phyloP scores from a whole-genome alignment of 2,797 vertebrate species.

The Artibeus lituratus region DNA sequence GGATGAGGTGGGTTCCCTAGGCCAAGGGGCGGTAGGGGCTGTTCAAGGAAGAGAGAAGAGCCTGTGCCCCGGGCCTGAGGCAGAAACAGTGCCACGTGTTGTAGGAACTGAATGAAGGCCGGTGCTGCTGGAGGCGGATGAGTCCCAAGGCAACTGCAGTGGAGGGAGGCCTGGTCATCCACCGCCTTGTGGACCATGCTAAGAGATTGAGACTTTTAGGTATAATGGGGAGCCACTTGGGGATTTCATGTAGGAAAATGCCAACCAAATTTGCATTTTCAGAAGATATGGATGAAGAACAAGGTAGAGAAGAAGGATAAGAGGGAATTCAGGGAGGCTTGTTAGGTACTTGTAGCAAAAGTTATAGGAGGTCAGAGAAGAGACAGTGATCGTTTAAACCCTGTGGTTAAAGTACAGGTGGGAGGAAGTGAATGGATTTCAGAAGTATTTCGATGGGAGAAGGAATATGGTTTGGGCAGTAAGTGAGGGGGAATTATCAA shows the following conservation, averaged over 20 bases:
- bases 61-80: rapidly evolving
- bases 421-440: neutral
- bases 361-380: neutral
- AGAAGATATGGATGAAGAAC: neutral
- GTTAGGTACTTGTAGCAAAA: neutral
- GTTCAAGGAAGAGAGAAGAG: neutral
- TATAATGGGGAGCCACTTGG: neutral
- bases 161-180: too few species aligned
- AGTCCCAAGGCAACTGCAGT: rapidly evolving
- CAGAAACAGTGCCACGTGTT: neutral
- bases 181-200: rapidly evolving
- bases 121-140: neutral
- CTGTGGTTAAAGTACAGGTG: neutral
- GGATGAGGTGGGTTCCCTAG: neutral
- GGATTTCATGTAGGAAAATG: neutral
- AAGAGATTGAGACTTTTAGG: neutral
- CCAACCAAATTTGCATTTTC: neutral
- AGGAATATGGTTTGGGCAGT: neutral
- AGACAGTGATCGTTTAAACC: neutral
- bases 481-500: neutral
- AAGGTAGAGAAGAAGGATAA: neutral
- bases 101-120: neutral
- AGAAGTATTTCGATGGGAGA: neutral
- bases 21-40: neutral
- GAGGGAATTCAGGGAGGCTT: neutral